Evolutionary conservation across 2,797 vertebrate species (phyloP).

Genomic region (Gallinago stenura): DNA sequence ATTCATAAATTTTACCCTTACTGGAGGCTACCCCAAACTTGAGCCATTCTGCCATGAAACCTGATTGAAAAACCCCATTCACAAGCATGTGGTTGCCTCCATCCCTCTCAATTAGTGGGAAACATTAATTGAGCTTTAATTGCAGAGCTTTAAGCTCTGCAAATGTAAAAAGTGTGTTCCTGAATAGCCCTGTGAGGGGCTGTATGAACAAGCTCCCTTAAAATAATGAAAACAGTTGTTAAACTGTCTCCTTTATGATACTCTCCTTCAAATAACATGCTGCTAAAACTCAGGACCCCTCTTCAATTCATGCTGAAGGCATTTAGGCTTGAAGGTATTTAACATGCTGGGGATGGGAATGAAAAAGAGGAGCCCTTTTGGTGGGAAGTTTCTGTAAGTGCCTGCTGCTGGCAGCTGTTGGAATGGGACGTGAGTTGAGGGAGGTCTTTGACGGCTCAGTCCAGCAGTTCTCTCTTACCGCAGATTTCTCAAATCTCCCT

Average conservation of each 20-base stretch:
- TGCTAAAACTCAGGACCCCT: background rate
- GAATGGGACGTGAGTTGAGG: background rate
- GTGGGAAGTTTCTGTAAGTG: background rate
- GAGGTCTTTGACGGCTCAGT: background rate
- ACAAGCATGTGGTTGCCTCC: background rate
- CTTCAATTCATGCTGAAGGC: background rate
- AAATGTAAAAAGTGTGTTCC: background rate
- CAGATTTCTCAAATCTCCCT: background rate
- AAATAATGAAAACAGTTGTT: background rate
- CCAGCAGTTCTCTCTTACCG: background rate
- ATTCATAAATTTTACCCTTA: background rate
- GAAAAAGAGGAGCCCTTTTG: background rate
- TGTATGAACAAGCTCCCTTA: background rate
- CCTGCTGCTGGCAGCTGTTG: background rate
- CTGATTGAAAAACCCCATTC: accelerated
- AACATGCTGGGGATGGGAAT: background rate
- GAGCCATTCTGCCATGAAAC: background rate
- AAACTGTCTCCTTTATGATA: background rate
- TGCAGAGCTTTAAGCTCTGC: background rate
- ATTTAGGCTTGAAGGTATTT: background rate
- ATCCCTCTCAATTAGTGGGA: background rate
- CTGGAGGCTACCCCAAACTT: background rate
- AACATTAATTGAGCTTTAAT: background rate
- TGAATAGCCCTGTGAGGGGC: background rate
- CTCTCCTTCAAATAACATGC: background rate